phyloP scores from a whole-genome alignment of 2,113 vertebrate genomes.

The Anarhynchus alexandrinus region DNA sequence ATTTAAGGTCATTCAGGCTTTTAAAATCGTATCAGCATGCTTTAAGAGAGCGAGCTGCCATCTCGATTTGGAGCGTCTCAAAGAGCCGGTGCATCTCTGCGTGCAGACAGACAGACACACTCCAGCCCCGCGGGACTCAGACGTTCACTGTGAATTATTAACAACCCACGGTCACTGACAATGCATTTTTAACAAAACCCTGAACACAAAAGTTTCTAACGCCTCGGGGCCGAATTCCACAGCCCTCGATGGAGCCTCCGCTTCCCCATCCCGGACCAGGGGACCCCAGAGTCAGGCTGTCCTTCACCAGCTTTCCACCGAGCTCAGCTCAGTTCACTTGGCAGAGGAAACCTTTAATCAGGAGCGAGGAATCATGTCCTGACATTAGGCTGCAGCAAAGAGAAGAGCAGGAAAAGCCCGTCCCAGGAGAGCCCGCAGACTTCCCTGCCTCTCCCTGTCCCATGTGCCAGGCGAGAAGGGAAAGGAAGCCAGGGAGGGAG shows the following conservation, averaged over 20 bases:
- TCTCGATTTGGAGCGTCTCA: slow-evolving; percentile 42
- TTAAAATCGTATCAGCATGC: slow-evolving; percentile 33
- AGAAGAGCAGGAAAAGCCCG: slow-evolving; percentile 41
- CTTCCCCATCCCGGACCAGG: fast-evolving
- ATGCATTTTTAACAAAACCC: slow-evolving; percentile 11
- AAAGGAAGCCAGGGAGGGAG: not conserved
- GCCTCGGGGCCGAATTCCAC: not conserved
- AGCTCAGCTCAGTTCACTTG: not conserved
- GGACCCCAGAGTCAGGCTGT: not conserved
- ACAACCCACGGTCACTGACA: slow-evolving; percentile 13
- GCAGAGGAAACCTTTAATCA: slow-evolving; percentile 53
- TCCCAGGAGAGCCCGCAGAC: not conserved
- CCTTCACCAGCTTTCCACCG: not conserved
- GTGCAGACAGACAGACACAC: slow-evolving; percentile 45
- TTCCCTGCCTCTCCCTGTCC: not conserved
- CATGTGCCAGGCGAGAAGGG: not conserved
- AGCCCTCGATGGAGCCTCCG: not conserved
- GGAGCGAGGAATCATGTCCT: not conserved
- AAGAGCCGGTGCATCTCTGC: slow-evolving; percentile 30
- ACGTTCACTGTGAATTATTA: slow-evolving; percentile 21
- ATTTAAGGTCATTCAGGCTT: slow-evolving; percentile 55
- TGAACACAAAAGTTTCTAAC: not conserved
- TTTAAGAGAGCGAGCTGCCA: slow-evolving; percentile 47
- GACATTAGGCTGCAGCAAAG: not conserved
- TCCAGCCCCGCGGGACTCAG: slow-evolving; percentile 38